phyloP scores from a whole-genome alignment of 1,140 invertebrate species.

The Triops cancriformis region DNA sequence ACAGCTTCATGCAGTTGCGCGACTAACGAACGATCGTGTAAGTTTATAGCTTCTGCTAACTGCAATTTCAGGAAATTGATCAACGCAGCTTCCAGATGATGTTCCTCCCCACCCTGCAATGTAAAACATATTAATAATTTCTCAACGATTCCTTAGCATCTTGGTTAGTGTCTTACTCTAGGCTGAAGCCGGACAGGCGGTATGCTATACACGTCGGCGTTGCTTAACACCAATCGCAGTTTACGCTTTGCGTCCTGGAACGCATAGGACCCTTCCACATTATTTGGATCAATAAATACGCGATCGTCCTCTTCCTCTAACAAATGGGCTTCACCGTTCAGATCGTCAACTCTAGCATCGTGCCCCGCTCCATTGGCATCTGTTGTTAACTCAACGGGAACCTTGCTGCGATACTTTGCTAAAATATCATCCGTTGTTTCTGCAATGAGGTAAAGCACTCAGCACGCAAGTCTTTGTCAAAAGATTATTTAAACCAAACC shows the following conservation, averaged over 20 bases:
- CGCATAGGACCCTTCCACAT: slow-evolving; percentile 52
- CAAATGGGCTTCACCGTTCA: slow-evolving; percentile 46
- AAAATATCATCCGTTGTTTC: slow-evolving; percentile 87
- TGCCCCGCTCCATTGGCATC: slow-evolving; percentile 32
- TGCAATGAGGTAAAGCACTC: slow-evolving; percentile 35
- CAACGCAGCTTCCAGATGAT: slow-evolving; percentile 50
- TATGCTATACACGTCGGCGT: slow-evolving; percentile 51
- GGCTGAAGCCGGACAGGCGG: background rate
- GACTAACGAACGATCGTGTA: slow-evolving; percentile 67
- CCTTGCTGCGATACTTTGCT: slow-evolving; percentile 84
- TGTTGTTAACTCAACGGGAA: slow-evolving; percentile 42
- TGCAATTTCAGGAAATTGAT: slow-evolving; percentile 66
- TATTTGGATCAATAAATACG: slow-evolving; percentile 52
- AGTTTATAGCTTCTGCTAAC: slow-evolving; percentile 76
- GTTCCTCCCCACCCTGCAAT: slow-evolving; percentile 20
- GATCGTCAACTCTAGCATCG: slow-evolving; percentile 28
- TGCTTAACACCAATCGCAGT: slow-evolving; percentile 80
- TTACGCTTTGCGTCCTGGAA: slow-evolving; percentile 87
- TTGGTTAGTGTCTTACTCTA: slow-evolving; percentile 16
- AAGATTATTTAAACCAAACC: slow-evolving; percentile 22
- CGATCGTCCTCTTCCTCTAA: slow-evolving; percentile 45
- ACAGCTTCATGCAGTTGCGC: slow-evolving; percentile 83
- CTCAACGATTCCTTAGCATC: background rate
- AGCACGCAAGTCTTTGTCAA: background rate
- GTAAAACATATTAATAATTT: background rate